Evolutionary conservation across 2,113 vertebrate genomes (phyloP).

Genomic region (Verasper variegatus): DNA sequence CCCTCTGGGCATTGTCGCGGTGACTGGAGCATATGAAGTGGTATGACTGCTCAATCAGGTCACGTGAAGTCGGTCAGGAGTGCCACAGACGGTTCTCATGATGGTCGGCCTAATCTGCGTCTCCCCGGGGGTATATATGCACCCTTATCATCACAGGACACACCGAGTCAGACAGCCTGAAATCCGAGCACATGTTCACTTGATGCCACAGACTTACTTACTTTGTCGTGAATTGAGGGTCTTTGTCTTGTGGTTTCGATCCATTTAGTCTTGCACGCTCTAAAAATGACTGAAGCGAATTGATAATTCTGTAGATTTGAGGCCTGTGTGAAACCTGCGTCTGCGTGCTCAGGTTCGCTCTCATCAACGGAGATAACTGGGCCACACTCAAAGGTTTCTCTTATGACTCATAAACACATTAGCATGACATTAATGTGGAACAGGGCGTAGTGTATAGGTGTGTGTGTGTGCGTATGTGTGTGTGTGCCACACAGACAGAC

Average conservation of each 20-base stretch:
- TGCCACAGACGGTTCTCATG: conserved; percentile 57
- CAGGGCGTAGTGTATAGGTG: conserved; percentile 19
- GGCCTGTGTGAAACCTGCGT: neutral
- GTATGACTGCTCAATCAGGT: conserved; percentile 79
- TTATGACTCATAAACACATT: conserved; percentile 66
- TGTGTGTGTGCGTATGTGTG: conserved; percentile 26
- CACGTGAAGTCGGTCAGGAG: conserved; percentile 80
- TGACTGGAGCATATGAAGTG: conserved; percentile 70
- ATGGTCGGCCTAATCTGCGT: conserved; percentile 65
- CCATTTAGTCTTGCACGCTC: neutral
- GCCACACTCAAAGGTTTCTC: conserved; percentile 27
- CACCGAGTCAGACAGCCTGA: neutral
- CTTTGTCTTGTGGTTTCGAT: neutral
- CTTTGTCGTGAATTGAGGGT: neutral
- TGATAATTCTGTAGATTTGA: conserved; percentile 1
- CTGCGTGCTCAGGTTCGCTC: conserved; percentile 8
- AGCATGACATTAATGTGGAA: conserved; percentile 61
- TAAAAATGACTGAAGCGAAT: neutral
- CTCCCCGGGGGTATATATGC: conserved; percentile 49
- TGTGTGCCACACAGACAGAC: conserved; percentile 15
- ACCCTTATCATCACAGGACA: conserved; percentile 32
- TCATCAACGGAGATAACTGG: conserved; percentile 38
- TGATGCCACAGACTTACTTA: conserved; percentile 13
- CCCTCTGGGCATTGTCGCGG: conserved; percentile 49
- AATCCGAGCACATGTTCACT: conserved; percentile 46